Conservation (phyloP, 2,113 vertebrate genomes). For the Festucalex cinctus region DNA sequence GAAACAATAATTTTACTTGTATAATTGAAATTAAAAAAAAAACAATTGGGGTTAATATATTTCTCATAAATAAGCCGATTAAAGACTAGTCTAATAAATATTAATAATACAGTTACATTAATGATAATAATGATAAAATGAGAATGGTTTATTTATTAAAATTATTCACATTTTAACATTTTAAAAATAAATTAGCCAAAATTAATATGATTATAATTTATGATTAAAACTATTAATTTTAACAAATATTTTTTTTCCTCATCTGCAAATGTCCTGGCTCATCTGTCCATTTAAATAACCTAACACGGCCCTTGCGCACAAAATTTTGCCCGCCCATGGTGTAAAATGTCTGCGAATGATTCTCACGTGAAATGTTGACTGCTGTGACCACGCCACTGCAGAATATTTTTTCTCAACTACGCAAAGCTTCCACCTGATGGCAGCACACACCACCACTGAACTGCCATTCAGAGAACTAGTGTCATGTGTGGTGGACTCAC, state of each 20-base stretch:
- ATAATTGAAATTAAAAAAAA: too few relatives aligned
- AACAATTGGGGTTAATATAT: too few relatives aligned
- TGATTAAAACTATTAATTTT: too few relatives aligned
- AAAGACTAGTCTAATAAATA: too few relatives aligned
- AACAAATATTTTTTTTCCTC: not conserved
- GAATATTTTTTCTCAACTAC: slow-evolving; percentile 3
- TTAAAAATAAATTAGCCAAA: too few relatives aligned
- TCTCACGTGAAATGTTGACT: slow-evolving; percentile 1
- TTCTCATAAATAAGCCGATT: too few relatives aligned
- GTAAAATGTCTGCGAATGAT: not conserved
- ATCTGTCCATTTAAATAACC: not conserved
- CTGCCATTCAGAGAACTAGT: not conserved
- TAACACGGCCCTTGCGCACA: not conserved
- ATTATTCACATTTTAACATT: too few relatives aligned
- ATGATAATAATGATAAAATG: too few relatives aligned
- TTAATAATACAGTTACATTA: too few relatives aligned
- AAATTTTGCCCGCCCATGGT: not conserved
- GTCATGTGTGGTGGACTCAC: slow-evolving; percentile 68
- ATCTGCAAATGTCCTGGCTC: not conserved
- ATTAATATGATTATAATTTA: too few relatives aligned
- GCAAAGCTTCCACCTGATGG: slow-evolving; percentile 48
- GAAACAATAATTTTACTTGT: too few relatives aligned
- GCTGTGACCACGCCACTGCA: slow-evolving; percentile 43
- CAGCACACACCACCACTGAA: slow-evolving; percentile 26
- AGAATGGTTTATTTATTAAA: too few relatives aligned